Conservation (phyloP, 2,888 invertebrate species). For the Acanthosepion lycidas region DNA sequence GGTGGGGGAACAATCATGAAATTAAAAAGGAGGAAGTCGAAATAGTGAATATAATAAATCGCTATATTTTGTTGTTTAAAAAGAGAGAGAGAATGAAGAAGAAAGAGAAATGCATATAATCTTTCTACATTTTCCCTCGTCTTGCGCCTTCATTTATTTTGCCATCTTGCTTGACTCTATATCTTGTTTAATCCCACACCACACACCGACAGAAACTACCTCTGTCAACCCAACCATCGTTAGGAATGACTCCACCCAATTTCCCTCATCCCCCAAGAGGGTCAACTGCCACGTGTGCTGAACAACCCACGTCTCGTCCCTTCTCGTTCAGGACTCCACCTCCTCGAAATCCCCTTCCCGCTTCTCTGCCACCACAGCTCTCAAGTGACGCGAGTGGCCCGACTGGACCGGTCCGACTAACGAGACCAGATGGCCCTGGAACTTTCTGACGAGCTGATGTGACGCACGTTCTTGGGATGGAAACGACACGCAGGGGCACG, state of each 20-base stretch:
- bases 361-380: not conserved
- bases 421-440: not conserved
- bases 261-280: slow-evolving; percentile 1
- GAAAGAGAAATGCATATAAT: not conserved
- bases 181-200: not conserved
- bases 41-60: not conserved
- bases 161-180: not conserved
- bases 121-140: not conserved
- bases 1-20: no score
- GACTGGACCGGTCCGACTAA: not conserved
- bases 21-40: not conserved
- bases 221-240: not conserved
- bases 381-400: not conserved
- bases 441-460: not conserved
- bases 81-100: not conserved
- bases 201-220: not conserved
- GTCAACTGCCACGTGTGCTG: slow-evolving; percentile 21
- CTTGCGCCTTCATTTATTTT: not conserved
- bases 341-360: not conserved
- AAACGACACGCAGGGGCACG: not conserved
- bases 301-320: not conserved
- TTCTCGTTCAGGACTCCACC: not conserved
- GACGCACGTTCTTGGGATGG: not conserved
- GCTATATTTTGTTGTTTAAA: not conserved
- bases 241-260: slow-evolving; percentile 33